Conservation (phyloP, 2,113 vertebrate species). For the Aegotheles bennettii region DNA sequence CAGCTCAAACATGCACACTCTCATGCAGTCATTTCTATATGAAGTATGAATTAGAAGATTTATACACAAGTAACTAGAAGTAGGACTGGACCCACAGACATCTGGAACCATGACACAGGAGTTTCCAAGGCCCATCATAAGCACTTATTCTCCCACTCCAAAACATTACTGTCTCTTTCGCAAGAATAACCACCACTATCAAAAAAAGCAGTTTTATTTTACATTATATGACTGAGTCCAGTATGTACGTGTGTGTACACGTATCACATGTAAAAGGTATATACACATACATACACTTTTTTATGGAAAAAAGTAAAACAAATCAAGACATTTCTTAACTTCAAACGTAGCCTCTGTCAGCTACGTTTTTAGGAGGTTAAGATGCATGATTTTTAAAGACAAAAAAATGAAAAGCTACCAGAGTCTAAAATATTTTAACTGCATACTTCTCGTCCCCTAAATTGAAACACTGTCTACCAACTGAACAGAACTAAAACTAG, state of each 20-base stretch:
- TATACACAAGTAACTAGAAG: neutral
- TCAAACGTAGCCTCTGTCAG: neutral
- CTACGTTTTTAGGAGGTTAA: neutral
- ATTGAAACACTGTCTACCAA: neutral
- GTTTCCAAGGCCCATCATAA: neutral
- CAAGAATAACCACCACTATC: neutral
- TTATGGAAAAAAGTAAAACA: neutral
- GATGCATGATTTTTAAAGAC: neutral
- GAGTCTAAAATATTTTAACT: neutral
- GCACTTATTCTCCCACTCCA: neutral
- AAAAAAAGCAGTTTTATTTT: neutral
- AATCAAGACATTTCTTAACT: neutral
- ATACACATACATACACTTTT: neutral
- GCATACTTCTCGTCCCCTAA: neutral
- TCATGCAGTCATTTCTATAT: neutral
- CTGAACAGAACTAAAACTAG: neutral
- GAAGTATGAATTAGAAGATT: neutral
- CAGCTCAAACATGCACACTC: neutral
- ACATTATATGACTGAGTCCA: neutral
- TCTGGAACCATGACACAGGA: neutral
- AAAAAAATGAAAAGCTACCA: neutral
- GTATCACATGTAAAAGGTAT: neutral
- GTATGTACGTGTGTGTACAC: neutral
- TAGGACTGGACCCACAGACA: neutral
- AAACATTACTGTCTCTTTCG: neutral